These are phyloP conservation scores for Xanthia icteritia DNA, from an alignment of 2,888 invertebrate genomes.

Conservation along the genomic window DNA sequence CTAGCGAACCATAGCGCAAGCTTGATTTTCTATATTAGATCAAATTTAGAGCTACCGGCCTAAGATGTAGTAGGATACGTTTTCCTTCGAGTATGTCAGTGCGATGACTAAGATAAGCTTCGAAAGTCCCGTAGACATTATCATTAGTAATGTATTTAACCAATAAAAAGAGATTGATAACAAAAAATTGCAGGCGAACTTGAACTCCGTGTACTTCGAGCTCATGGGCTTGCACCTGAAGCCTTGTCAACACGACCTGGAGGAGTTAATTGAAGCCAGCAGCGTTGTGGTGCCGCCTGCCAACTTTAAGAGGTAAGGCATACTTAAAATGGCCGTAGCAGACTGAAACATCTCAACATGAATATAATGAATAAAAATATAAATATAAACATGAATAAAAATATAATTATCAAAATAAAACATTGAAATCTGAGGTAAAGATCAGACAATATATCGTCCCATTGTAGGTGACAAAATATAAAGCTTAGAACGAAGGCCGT, in stretches of 20 bases:
- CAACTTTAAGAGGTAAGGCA: slow-evolving; percentile 85
- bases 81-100: neutral
- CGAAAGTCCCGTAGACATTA: neutral
- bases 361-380: neutral
- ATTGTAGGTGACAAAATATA: neutral
- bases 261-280: slow-evolving; percentile 83
- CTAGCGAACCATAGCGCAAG: neutral
- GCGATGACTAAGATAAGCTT: neutral
- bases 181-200: slow-evolving; percentile 76
- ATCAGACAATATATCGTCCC: neutral
- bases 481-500: too few species aligned
- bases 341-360: neutral
- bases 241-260: slow-evolving; percentile 89
- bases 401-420: too few species aligned
- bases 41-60: neutral
- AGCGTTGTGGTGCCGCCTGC: slow-evolving; percentile 80
- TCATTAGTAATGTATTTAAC: neutral
- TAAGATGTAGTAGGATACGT: neutral
- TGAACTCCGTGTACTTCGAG: slow-evolving; percentile 82
- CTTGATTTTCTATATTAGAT: neutral
- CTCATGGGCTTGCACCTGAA: slow-evolving; percentile 87
- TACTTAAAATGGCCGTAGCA: neutral
- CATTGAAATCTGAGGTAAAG: neutral
- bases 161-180: neutral
- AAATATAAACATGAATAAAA: too few species aligned